Base-by-base conservation (phyloP, 2,797 vertebrate species). In the Enteromius mattozi region DNA sequence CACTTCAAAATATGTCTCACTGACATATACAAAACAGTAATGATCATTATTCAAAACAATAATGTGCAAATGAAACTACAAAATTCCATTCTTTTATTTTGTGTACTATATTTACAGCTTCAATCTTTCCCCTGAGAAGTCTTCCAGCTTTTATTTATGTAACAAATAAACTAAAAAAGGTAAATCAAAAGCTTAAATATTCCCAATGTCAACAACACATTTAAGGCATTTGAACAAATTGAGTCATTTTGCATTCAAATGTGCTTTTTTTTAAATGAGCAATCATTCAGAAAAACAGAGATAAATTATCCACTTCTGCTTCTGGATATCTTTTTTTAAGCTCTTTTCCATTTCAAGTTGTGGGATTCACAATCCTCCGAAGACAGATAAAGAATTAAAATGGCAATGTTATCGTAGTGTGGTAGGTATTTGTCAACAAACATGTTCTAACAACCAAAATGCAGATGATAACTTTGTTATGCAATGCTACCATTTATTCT, bases 11-110 rank as follows among this genome's bases (percentile, higher is more conserved):
- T 35, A 1, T 2, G 42, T 49, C 37, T 51, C 49, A 45, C 1
- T 19, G 56, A 45, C 16, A 16, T 40, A 21, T 63, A 45, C n/a
- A 78, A 63, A 78, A 45, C 56, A 27, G 37, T 4, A 63, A 30
- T 30, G 37, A 45, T 10, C 14, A 66, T 66, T 68, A 33, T 68
- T 68, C 63, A 77, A 77, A 83, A 77, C 63, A 33, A 47, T 42
- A 24, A 72, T 16, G 59, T 19, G n/a, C 17, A 82, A 33, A 19
- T 16, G 2, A 76, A 40, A 49, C 10, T 1, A 47, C 37, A 78
- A 42, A 42, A 16, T 16, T 24, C 10, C 17, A 59, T 17, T 30
- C 12, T 35, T 37, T 19, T 80, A 16, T 37, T 72, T 2, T 2
- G 12, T 30, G 10, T n/a, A 16, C 37, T 24, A n/a, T 10, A 45